These are phyloP conservation scores for Harpalus rubripes DNA, from an alignment of 2,888 invertebrate species.

Conservation along the genomic window DNA sequence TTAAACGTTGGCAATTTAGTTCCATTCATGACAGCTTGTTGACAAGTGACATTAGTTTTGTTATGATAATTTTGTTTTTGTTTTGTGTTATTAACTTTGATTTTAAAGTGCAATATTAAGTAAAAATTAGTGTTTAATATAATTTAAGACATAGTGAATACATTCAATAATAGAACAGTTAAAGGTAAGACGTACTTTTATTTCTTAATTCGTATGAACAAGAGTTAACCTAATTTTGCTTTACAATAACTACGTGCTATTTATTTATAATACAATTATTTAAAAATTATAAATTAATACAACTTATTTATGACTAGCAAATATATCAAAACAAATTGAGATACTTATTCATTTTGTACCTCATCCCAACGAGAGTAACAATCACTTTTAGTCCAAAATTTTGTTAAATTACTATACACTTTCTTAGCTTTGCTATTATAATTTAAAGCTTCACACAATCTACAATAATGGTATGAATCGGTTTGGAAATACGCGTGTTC, in stretches of 20 bases:
- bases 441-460: slow-evolving; percentile 84
- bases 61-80: no score
- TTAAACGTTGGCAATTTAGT: no score
- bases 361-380: slow-evolving; percentile 73
- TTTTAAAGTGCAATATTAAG: no score
- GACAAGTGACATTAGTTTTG: no score
- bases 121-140: no score
- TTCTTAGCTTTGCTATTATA: slow-evolving; percentile 78
- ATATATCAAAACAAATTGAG: slow-evolving; percentile 12
- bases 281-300: slow-evolving; percentile 16
- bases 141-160: no score
- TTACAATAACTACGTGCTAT: not conserved
- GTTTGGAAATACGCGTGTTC: slow-evolving; percentile 85
- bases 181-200: no score
- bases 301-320: slow-evolving; percentile 47
- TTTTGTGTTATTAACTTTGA: no score
- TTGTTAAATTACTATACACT: slow-evolving; percentile 75
- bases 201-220: no score
- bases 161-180: no score
- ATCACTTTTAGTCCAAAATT: slow-evolving; percentile 75
- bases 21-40: no score
- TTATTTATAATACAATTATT: slow-evolving; percentile 16
- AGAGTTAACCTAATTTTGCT: not conserved
- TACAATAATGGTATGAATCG: slow-evolving; percentile 81
- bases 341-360: slow-evolving; percentile 8